phyloP scores from a whole-genome alignment of 2,113 vertebrate species.

The Periophthalmus modestus region DNA sequence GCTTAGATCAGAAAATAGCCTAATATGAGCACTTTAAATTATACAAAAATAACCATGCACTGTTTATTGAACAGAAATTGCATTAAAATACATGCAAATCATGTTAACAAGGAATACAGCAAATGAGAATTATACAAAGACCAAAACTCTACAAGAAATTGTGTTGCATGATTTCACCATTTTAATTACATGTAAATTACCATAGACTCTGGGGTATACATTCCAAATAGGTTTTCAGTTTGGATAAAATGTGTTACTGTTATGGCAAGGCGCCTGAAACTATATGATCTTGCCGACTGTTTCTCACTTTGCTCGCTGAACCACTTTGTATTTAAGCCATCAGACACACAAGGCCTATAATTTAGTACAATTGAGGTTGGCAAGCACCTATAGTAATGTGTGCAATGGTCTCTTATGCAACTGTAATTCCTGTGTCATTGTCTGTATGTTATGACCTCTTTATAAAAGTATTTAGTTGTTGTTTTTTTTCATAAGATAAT shows the following conservation, averaged over 20 bases:
- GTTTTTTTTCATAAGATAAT: too few relatives aligned
- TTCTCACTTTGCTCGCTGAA: neutral
- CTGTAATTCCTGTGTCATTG: neutral
- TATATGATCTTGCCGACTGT: neutral
- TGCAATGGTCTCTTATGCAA: neutral
- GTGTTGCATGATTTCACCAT: neutral
- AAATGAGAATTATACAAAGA: neutral
- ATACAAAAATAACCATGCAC: too few relatives aligned
- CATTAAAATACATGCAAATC: neutral
- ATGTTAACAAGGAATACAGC: neutral
- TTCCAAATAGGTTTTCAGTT: neutral
- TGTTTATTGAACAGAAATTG: too few relatives aligned
- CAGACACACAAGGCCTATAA: neutral
- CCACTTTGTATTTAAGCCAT: neutral
- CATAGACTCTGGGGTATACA: neutral
- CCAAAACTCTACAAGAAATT: neutral
- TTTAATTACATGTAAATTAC: conserved; percentile 4
- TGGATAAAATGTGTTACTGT: neutral
- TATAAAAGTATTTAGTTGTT: too few relatives aligned
- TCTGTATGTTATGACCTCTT: neutral
- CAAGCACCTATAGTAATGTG: neutral
- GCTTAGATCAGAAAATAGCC: too few relatives aligned
- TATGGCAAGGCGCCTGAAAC: neutral
- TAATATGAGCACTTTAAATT: too few relatives aligned
- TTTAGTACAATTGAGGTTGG: neutral